These are phyloP conservation scores for Psix sp. DNA, from an alignment of 1,140 invertebrate genomes.

Conservation along the genomic window DNA sequence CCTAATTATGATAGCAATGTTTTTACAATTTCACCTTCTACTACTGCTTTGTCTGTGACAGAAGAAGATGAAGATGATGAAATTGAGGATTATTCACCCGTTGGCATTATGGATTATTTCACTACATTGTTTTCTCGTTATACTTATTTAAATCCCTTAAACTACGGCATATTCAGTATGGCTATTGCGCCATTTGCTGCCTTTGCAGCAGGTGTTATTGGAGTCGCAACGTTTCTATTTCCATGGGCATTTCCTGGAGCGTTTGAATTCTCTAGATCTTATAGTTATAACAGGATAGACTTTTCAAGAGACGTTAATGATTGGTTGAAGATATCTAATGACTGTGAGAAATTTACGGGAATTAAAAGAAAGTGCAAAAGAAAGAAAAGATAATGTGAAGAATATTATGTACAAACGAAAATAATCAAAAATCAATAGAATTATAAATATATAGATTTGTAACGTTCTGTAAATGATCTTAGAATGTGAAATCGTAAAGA, in stretches of 20 bases:
- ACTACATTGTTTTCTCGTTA: conserved; percentile 67
- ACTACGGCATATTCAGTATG: conserved; percentile 72
- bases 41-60: conserved; percentile 22
- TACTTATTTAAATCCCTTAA: conserved; percentile 70
- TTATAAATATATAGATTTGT: too few species aligned
- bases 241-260: conserved; percentile 70
- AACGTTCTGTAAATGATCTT: too few species aligned
- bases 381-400: conserved; percentile 62
- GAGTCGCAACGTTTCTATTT: conserved; percentile 69
- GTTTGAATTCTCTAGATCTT: conserved; percentile 63
- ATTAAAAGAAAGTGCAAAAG: conserved; percentile 70
- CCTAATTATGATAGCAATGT: conserved; percentile 1
- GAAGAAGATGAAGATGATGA: conserved; percentile 65
- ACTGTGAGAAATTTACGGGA: conserved; percentile 65
- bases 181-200: conserved; percentile 72
- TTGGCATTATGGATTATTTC: conserved; percentile 65
- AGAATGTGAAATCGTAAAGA: too few species aligned
- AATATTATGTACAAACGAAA: too few species aligned
- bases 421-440: too few species aligned
- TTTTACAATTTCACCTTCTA: conserved; percentile 1
- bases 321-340: conserved; percentile 63
- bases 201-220: conserved; percentile 71
- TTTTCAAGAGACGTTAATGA: conserved; percentile 63
- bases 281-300: conserved; percentile 35
- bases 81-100: conserved; percentile 64